Evolutionary conservation across 2,888 invertebrate species (phyloP).

Genomic region (Drosophila maculinotata): DNA sequence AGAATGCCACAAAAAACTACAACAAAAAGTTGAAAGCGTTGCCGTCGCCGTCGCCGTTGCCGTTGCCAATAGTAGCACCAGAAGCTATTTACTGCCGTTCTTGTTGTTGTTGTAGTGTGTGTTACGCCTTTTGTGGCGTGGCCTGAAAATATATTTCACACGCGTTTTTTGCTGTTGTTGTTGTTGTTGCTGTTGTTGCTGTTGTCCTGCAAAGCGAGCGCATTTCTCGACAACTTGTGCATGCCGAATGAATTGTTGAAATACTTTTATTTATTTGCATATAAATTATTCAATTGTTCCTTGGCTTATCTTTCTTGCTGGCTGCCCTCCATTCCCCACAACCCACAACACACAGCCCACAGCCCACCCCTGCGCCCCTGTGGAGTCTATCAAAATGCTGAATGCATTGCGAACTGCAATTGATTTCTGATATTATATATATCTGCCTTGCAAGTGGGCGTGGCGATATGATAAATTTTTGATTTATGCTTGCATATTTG

Average conservation of each 20-base stretch:
- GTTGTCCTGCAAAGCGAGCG: conserved; percentile 4
- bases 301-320: conserved; percentile 60
- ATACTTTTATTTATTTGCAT: conserved; percentile 79
- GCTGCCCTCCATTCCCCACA: conserved; percentile 35
- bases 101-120: conserved; percentile 47
- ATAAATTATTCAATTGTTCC: conserved; percentile 79
- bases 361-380: conserved; percentile 9
- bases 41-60: too few relatives aligned
- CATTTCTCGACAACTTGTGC: conserved; percentile 25
- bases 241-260: conserved; percentile 58
- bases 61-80: conserved; percentile 51
- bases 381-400: conserved; percentile 69
- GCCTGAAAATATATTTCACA: conserved; percentile 71
- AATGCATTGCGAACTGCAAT: conserved; percentile 69
- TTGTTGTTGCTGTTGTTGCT: conserved; percentile 27
- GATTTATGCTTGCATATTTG: conserved; percentile 67
- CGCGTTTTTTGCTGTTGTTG: conserved; percentile 40
- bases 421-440: conserved; percentile 59
- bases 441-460: conserved; percentile 42
- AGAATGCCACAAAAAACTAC: conserved; percentile 12
- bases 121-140: conserved; percentile 72
- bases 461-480: conserved; percentile 57
- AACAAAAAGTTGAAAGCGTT: conserved; percentile 40
- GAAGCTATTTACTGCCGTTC: conserved; percentile 39
- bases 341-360: not conserved